Evolutionary conservation across 2,797 vertebrate genomes (phyloP), one percentile per base, ranked within the genome.

Genomic region (Silurus lanzhouensis): DNA sequence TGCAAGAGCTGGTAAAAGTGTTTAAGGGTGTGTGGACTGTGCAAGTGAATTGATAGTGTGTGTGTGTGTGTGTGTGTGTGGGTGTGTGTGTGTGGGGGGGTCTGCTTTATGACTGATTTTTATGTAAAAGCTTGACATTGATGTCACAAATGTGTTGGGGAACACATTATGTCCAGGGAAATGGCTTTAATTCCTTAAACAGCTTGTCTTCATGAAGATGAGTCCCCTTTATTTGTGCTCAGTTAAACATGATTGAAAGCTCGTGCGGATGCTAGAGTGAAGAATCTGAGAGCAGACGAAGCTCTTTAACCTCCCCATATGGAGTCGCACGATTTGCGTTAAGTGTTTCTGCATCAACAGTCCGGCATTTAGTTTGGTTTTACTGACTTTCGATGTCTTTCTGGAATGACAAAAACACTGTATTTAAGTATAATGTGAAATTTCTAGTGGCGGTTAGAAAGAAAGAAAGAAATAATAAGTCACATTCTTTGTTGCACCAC

Each of bases 21-120:
- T 89, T 90, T 80, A 85, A 87, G 88, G 90, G 89, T 86, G 89
- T 86, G 83, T 91, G 82, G 10, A 89, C 86, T 90, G 90, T 90
- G 82, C 87, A 86, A 90, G 86, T 86, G 86, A 88, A 84, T 81
- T 85, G 25, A 60, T 55, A 27, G 8, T 31, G 6, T 27, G 71
- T 31, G 17, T 57, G 58, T 68, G 25, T 57, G 72, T 57, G 78
- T 78, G 64, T 78, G 63, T 70, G 52, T 52, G 31, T 67, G 72
- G 82, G 79, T 57, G 46, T 14, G 4, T 2, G 22, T 17, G 71
- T 27, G 48, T 4, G 12, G 3, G 38, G 38, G 38, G 38, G 2
- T n/a, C 38, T 80, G n/a, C 57, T 17, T 81, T 46, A 81, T 60
- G 70, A 81, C 75, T 70, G 15, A 72, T 20, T 19, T 48, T 68